Base-by-base conservation (phyloP, 2,888 invertebrate species). In the Erpobdella octoculata region DNA sequence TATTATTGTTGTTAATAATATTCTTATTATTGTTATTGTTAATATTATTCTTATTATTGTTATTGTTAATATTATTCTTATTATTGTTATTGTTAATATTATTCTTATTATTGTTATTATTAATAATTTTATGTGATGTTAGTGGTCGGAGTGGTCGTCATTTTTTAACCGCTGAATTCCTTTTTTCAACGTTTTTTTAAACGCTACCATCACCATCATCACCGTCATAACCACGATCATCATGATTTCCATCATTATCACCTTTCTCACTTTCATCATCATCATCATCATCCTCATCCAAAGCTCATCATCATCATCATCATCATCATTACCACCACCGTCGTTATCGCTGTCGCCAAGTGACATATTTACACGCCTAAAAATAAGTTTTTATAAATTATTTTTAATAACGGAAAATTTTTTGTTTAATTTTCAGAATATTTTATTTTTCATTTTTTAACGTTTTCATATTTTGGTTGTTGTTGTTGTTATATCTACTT, bases 261-360 rank as follows among this genome's bases (percentile, higher is more conserved):
- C n/a, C 46, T 15, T 41, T n/a, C 12, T 41, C 46, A 41, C n/a
- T n/a, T 15, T 12, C 46, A 41, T 12, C 46, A 41, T 12, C 46
- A 41, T n/a, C n/a, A n/a, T n/a, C n/a, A n/a, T n/a, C n/a, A n/a
- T n/a, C n/a, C n/a, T n/a, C n/a, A n/a, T n/a, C n/a, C n/a, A n/a
- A n/a, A n/a, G n/a, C n/a, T 41, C 46, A 41, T 41, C 46, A 41
- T 41, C 46, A 41, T 41, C n/a, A 41, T 41, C 46, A 41, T 41
- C 46, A 41, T 41, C 46, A 41, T 12, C 46, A 41, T 41, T n/a
- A 41, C 46, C 46, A 41, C 46, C 46, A 41, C 46, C 46, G n/a
- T 41, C 46, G 46, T 41, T 41, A 41, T 41, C 12, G n/a, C n/a
- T 12, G n/a, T n/a, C 46, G n/a, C 46, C 46, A 41, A 15, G 12